Evolutionary conservation across 2,888 invertebrate genomes (phyloP), one percentile per base, ranked within the genome.

Genomic region (Nycteola revayana): DNA sequence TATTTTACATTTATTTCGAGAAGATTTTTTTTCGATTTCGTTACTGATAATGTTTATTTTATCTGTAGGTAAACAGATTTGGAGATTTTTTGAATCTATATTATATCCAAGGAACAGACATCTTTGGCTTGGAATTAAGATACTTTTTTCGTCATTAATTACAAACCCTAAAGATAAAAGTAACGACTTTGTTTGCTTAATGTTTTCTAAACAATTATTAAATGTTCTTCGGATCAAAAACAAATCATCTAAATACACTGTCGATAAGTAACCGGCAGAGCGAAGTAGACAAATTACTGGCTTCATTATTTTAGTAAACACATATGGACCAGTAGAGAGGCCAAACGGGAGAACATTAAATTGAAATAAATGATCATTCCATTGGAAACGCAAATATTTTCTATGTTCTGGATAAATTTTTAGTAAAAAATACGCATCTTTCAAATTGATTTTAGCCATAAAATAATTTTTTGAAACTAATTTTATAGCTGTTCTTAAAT

Each of bases 301-400:
- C n/a, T n/a, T n/a, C n/a, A n/a, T n/a, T n/a, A n/a, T n/a, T n/a
- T n/a, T n/a, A n/a, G n/a, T n/a, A n/a, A n/a, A n/a, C n/a, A n/a
- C n/a, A n/a, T n/a, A n/a, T n/a, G n/a, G n/a, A n/a, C n/a, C n/a
- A n/a, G n/a, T n/a, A n/a, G 8, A 28, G 0, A 45, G 7, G 5
- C 40, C 40, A 20, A 42, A 42, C 1, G 40, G 40, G 7, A 42
- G 9, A 1, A 42, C 32, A 11, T 39, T 42, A 26, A 44, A 48
- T 25, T 44, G 25, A 9, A 10, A 41, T 1, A 27, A 3, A 8
- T 23, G 31, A 1, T 26, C 3, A 1, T 37, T n/a, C n/a, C 23
- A 40, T 14, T 11, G 6, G n/a, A 46, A 42, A 1, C 39, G 6
- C 7, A 42, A 11, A n/a, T 34, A 42, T 25, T 36, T 46, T 20